phyloP scores from a whole-genome alignment of 2,797 vertebrate genomes.

The Gastrophryne carolinensis region DNA sequence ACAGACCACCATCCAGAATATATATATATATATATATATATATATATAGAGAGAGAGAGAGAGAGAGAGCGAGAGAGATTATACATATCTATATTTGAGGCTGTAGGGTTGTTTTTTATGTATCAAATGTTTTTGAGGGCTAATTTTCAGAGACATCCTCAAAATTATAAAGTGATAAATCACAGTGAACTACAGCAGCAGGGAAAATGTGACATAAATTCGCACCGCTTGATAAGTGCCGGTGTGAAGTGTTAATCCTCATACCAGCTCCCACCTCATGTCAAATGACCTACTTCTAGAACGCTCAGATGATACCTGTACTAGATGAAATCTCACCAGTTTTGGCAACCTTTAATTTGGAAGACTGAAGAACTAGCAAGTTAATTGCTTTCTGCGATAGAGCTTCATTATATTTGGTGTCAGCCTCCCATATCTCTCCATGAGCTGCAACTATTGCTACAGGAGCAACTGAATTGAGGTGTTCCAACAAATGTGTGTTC shows the following conservation, averaged over 20 bases:
- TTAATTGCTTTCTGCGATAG: neutral
- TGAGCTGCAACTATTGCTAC: too few relatives aligned
- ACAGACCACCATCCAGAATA: too few relatives aligned
- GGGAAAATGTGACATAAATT: neutral
- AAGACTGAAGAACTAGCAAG: neutral
- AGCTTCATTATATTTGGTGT: neutral
- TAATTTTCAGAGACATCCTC: neutral
- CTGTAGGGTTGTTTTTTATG: too few relatives aligned
- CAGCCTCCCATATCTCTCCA: neutral
- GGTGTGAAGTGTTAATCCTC: neutral
- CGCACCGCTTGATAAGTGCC: neutral
- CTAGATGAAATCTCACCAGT: neutral
- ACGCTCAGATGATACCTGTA: neutral
- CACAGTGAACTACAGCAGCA: neutral
- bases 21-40: too few relatives aligned
- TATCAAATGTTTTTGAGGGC: neutral
- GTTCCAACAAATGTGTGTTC: too few relatives aligned
- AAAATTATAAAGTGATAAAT: neutral
- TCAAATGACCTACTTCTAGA: neutral
- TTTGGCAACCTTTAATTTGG: neutral
- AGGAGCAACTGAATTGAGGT: too few relatives aligned
- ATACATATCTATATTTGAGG: too few relatives aligned
- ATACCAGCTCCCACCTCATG: neutral
- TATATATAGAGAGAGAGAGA: too few relatives aligned
- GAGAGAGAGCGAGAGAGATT: too few relatives aligned